phyloP scores from a whole-genome alignment of 2,888 invertebrate species.

The Thymelicus lineola region DNA sequence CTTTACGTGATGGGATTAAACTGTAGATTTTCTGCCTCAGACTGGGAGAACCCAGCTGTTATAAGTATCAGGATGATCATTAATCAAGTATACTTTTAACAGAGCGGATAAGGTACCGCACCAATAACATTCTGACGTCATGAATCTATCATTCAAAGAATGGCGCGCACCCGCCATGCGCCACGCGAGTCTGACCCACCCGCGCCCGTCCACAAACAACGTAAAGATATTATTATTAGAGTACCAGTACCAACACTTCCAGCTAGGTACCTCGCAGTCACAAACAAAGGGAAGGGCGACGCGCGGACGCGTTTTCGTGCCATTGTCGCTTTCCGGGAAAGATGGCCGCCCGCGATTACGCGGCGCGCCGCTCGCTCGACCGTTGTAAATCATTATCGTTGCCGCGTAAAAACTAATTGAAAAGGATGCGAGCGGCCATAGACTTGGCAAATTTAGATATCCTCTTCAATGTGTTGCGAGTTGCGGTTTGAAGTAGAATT shows the following conservation, averaged over 20 bases:
- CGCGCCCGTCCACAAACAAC: constrained; percentile 24
- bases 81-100: not conserved
- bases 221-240: constrained; percentile 38
- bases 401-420: constrained; percentile 77
- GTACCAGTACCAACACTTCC: constrained; percentile 18
- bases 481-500: no score
- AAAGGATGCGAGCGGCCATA: constrained; percentile 58
- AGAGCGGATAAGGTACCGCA: not conserved
- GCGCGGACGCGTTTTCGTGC: constrained; percentile 59
- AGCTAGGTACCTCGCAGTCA: constrained; percentile 20
- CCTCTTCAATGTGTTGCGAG: not conserved
- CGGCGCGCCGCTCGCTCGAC: constrained; percentile 50
- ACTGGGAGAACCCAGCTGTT: no score
- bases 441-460: constrained; percentile 25
- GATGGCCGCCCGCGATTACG: constrained; percentile 64
- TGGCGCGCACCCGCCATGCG: not conserved
- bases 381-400: constrained; percentile 72
- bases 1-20: no score
- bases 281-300: constrained; percentile 50
- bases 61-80: no score
- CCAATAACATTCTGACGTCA: not conserved
- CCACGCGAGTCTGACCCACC: not conserved
- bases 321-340: constrained; percentile 76
- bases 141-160: constrained; percentile 7
- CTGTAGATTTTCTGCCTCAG: no score